These are phyloP conservation scores for Mormoops blainvillei DNA, from an alignment of 2,113 vertebrate genomes.

Conservation along the genomic window DNA sequence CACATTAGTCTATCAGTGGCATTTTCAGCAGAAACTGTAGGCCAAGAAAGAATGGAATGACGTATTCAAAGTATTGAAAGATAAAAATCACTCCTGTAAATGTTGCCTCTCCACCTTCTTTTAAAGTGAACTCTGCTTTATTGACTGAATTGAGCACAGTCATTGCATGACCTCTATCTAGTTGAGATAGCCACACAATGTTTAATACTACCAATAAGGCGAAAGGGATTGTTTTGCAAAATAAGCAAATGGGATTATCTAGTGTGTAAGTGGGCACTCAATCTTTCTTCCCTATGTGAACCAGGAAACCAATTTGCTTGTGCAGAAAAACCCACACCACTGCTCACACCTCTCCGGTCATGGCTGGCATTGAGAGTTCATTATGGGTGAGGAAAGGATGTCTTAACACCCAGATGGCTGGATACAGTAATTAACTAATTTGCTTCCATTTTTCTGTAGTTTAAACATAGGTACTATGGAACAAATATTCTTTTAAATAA, in stretches of 20 bases:
- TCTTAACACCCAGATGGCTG: constrained; percentile 14
- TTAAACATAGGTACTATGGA: constrained; percentile 27
- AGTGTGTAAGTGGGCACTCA: constrained; percentile 59
- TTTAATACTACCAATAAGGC: constrained; percentile 38
- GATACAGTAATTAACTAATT: constrained; percentile 63
- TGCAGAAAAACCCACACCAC: neutral
- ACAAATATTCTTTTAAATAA: constrained; percentile 50
- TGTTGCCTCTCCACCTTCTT: neutral
- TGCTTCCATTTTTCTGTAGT: constrained; percentile 49
- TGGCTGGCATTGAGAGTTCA: constrained; percentile 48
- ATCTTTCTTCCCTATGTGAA: constrained; percentile 58
- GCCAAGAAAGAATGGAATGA: neutral
- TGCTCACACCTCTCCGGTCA: neutral
- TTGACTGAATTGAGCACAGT: neutral
- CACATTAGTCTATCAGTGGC: neutral
- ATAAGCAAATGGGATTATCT: constrained; percentile 60
- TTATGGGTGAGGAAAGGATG: constrained; percentile 59
- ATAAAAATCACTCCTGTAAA: neutral
- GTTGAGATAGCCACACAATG: neutral
- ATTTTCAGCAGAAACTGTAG: neutral
- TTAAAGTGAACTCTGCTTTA: neutral
- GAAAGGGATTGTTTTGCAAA: constrained; percentile 55
- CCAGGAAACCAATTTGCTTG: constrained; percentile 67
- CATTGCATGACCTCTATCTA: neutral
- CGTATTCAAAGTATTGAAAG: neutral